Conservation (phyloP, 2,888 invertebrate species). For the Trichacis sp. region DNA sequence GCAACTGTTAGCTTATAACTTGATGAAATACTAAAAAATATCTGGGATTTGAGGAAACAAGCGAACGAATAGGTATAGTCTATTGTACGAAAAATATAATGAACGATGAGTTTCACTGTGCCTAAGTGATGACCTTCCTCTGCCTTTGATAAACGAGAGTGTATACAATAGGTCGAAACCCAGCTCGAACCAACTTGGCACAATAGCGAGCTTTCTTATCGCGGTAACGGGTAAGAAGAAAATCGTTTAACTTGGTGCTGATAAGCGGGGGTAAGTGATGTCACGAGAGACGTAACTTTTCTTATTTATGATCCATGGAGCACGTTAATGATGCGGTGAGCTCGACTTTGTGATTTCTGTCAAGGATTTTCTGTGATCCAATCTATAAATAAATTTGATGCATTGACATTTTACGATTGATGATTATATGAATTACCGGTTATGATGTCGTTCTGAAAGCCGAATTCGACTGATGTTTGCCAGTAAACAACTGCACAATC, state of each 20-base stretch:
- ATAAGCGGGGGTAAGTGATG: conserved; percentile 1
- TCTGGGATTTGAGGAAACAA: no score
- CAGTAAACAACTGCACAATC: no score
- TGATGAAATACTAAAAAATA: no score
- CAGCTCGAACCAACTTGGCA: neutral
- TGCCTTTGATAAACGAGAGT: conserved; percentile 9
- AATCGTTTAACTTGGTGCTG: conserved; percentile 4
- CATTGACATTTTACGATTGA: no score
- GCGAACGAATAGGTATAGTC: neutral
- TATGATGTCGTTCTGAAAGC: no score
- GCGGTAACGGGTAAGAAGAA: neutral
- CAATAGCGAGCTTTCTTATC: conserved; percentile 2
- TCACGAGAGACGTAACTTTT: neutral
- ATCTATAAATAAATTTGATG: no score
- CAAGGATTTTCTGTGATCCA: no score
- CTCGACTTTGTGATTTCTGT: neutral
- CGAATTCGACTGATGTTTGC: no score
- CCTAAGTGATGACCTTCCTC: conserved; percentile 3
- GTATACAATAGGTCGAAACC: conserved; percentile 7
- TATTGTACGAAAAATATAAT: neutral
- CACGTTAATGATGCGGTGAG: neutral
- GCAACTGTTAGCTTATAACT: no score
- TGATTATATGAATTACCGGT: no score
- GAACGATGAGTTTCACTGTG: neutral
- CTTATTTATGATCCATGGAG: neutral